These are phyloP conservation scores for Trochalopteron elliotii DNA, from an alignment of 2,113 vertebrate species.

Conservation along the genomic window DNA sequence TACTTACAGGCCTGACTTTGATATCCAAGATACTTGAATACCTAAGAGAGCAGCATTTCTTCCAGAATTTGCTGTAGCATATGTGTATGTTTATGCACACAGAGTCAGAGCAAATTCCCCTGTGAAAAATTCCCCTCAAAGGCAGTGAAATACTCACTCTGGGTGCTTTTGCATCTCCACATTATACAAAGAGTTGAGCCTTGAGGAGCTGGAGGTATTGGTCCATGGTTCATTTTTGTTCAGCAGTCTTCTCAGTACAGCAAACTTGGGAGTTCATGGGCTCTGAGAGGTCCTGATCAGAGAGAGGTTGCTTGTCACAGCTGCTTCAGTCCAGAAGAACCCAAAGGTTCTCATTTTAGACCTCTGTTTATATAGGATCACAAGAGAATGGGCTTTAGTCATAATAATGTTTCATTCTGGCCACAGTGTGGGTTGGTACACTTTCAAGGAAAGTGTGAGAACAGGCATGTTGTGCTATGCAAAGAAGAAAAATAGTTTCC, in stretches of 20 bases:
- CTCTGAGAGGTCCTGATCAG: background rate
- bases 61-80: background rate
- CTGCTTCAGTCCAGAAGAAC: background rate
- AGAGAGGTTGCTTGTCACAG: background rate
- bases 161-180: background rate
- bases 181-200: background rate
- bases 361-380: rapidly evolving
- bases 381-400: background rate
- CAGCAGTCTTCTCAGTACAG: background rate
- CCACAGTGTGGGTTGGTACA: background rate
- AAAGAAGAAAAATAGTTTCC: background rate
- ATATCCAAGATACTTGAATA: background rate
- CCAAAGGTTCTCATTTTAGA: background rate
- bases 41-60: background rate
- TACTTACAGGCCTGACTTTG: background rate
- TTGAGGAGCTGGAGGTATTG: rapidly evolving
- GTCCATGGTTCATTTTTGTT: background rate
- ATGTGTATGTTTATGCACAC: background rate
- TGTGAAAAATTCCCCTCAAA: background rate
- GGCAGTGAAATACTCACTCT: background rate
- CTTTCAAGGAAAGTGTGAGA: background rate
- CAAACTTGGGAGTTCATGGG: background rate
- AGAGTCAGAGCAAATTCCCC: background rate
- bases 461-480: rapidly evolving
- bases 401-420: background rate